Percentiles rank a stretch among this genome's conserved stretches.
phyloP scores from a whole-genome alignment of 2,797 vertebrate species.

The Macropodus opercularis region DNA sequence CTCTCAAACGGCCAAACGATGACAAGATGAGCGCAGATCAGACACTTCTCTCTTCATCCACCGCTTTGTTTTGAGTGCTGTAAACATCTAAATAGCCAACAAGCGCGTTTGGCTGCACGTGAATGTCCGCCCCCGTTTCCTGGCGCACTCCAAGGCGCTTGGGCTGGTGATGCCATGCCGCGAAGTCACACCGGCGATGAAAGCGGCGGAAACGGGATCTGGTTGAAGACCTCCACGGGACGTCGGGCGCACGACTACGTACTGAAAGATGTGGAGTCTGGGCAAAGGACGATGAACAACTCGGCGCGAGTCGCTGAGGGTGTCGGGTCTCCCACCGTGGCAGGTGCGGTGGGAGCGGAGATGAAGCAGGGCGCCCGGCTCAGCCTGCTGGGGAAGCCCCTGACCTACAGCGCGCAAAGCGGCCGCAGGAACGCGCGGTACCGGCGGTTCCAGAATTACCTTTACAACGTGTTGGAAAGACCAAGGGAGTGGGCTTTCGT shows the following conservation, averaged over 20 bases:
- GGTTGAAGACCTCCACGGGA: slow-evolving; percentile 84
- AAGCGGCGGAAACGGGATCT: slow-evolving; percentile 85
- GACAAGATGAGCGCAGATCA: slow-evolving; percentile 26
- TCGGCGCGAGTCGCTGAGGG: slow-evolving; percentile 79
- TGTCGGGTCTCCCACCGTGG: slow-evolving; percentile 71
- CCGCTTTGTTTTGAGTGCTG: neutral
- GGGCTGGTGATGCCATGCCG: slow-evolving; percentile 93
- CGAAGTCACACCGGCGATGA: slow-evolving; percentile 91
- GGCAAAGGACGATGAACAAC: slow-evolving; percentile 85
- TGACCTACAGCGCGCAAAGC: slow-evolving; percentile 91
- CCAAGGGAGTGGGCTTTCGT: slow-evolving; percentile 92
- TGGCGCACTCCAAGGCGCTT: slow-evolving; percentile 67
- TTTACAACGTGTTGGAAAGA: slow-evolving; percentile 95
- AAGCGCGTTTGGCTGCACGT: slow-evolving; percentile 62
- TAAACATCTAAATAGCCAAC: slow-evolving; percentile 29
- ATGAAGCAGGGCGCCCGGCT: slow-evolving; percentile 93
- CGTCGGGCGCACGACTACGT: slow-evolving; percentile 81
- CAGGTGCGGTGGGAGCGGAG: slow-evolving; percentile 80
- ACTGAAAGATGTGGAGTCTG: slow-evolving; percentile 94
- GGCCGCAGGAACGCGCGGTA: slow-evolving; percentile 95
- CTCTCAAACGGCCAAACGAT: neutral
- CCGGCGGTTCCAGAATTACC: slow-evolving; percentile 92
- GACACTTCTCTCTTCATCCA: neutral
- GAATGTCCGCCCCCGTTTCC: slow-evolving; percentile 66
- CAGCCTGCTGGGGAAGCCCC: slow-evolving; percentile 95